phyloP scores from a whole-genome alignment of 2,888 invertebrate genomes.

The Nesidiocoris tenuis region DNA sequence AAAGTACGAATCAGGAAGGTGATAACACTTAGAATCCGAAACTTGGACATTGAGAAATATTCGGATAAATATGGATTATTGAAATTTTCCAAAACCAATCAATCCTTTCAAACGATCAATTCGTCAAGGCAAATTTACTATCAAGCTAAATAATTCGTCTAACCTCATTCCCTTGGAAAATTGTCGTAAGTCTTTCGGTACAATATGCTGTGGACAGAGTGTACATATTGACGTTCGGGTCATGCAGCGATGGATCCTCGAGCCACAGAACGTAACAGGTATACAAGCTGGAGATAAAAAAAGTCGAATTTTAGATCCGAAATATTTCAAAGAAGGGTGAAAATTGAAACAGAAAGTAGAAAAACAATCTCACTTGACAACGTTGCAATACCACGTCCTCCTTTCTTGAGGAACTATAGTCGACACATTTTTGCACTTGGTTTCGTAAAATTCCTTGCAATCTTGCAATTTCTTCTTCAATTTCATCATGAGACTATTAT shows the following conservation, averaged over 20 bases:
- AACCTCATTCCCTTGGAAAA: slow-evolving; percentile 64
- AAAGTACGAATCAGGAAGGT: too few species aligned
- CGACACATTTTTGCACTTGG: slow-evolving; percentile 56
- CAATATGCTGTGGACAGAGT: slow-evolving; percentile 73
- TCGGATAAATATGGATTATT: too few species aligned
- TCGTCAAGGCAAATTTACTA: too few species aligned
- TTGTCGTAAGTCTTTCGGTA: slow-evolving; percentile 62
- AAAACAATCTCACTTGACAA: slow-evolving; percentile 41
- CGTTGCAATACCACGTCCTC: slow-evolving; percentile 43
- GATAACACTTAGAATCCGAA: too few species aligned
- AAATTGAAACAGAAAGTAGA: slow-evolving; percentile 13
- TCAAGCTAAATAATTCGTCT: too few species aligned
- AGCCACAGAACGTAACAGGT: slow-evolving; percentile 72
- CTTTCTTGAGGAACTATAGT: slow-evolving; percentile 47
- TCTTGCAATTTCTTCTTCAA: slow-evolving; percentile 68
- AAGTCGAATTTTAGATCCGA: background rate
- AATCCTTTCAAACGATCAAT: too few species aligned
- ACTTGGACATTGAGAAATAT: too few species aligned
- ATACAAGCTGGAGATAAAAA: slow-evolving; percentile 58
- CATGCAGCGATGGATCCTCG: slow-evolving; percentile 73
- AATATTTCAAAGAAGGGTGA: background rate
- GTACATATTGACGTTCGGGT: slow-evolving; percentile 64
- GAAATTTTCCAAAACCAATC: too few species aligned
- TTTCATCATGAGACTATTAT: slow-evolving; percentile 66
- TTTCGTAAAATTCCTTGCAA: slow-evolving; percentile 61